Evolutionary conservation across 2,113 vertebrate genomes (phyloP).

Genomic region (Copsychus sechellarum): DNA sequence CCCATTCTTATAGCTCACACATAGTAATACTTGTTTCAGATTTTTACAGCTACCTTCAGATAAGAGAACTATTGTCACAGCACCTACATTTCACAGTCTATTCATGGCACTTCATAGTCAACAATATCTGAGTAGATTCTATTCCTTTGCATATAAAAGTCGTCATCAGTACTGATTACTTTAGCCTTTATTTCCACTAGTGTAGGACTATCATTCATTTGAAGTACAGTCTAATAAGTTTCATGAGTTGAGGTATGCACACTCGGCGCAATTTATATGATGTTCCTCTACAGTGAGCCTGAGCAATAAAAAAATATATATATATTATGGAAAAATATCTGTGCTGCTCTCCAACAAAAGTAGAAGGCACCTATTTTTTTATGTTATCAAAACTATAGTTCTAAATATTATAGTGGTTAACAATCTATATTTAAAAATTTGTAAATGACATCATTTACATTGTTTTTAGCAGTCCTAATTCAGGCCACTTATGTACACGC

Average conservation of each 20-base stretch:
- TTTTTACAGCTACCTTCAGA: background rate
- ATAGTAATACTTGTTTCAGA: background rate
- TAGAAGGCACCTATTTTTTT: background rate
- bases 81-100: background rate
- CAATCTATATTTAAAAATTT: background rate
- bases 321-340: background rate
- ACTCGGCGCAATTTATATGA: background rate
- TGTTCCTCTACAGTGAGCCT: background rate
- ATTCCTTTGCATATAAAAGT: conserved; percentile 47
- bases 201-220: conserved; percentile 16
- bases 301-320: background rate
- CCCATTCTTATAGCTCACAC: background rate
- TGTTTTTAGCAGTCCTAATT: background rate
- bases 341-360: background rate
- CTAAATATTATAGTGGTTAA: background rate
- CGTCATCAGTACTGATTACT: background rate
- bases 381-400: background rate
- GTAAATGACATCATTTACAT: background rate
- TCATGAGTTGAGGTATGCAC: background rate
- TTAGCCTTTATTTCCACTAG: conserved; percentile 24
- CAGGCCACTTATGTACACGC: background rate
- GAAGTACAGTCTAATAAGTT: conserved; percentile 34
- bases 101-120: conserved; percentile 18
- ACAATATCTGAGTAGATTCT: conserved; percentile 8
- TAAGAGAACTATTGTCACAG: background rate